Conservation (phyloP, 1,140 invertebrate genomes). For the Bombus turneri region DNA sequence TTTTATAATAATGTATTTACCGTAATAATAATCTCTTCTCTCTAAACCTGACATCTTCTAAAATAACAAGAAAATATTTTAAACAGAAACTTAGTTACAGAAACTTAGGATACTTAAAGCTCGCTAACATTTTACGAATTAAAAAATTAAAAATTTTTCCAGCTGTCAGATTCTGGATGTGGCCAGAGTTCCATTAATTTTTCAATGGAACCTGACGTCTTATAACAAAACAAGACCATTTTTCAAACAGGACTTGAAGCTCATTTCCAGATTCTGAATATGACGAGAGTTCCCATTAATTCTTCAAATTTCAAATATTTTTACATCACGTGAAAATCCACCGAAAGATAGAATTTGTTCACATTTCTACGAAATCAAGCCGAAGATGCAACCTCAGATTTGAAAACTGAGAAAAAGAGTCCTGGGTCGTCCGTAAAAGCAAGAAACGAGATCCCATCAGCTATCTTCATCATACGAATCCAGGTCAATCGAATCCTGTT, state of each 20-base stretch:
- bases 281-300: background rate
- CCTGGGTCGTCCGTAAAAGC: background rate
- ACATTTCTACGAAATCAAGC: background rate
- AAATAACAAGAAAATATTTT: no score
- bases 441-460: background rate
- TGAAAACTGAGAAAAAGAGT: background rate
- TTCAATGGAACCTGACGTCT: no score
- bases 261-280: background rate
- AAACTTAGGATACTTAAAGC: no score
- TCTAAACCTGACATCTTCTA: no score
- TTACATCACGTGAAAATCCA: background rate
- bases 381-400: background rate
- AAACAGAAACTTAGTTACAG: no score
- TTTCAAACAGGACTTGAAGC: no score
- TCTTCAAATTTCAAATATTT: background rate
- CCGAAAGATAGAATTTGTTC: background rate
- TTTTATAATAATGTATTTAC: no score
- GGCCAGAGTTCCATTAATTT: background rate
- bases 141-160: background rate
- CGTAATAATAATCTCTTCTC: no score
- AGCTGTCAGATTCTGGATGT: background rate
- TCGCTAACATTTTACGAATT: no score
- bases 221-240: no score
- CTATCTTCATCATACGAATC: background rate
- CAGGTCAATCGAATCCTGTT: slow-evolving; percentile 16